These are phyloP conservation scores for Loris lydekkerianus DNA, from an alignment of 2,797 vertebrate species.

Conservation along the genomic window DNA sequence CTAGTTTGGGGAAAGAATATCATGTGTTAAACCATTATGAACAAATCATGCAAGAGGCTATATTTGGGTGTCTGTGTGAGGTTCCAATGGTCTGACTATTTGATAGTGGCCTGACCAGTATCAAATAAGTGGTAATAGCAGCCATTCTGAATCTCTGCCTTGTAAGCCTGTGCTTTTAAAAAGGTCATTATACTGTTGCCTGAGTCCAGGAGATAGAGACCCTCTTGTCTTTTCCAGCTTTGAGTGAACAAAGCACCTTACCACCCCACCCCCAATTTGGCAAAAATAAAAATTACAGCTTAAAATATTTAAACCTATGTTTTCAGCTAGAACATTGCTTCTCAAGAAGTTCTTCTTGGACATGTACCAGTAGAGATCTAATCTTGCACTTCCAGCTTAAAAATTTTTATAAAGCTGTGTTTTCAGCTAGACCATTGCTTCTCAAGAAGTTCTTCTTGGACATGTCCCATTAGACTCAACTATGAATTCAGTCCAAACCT, in stretches of 20 bases:
- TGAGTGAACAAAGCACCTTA: constrained; percentile 22
- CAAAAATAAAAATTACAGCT: not conserved
- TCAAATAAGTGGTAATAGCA: not conserved
- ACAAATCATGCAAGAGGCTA: constrained; percentile 2
- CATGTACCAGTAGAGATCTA: not conserved
- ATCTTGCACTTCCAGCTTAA: not conserved
- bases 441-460: not conserved
- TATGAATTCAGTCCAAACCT: not conserved
- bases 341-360: not conserved
- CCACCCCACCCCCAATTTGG: not conserved
- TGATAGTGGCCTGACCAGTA: too few relatives aligned
- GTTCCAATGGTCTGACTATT: not conserved
- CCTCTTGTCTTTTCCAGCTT: not conserved
- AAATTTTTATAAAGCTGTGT: not conserved
- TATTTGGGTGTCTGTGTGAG: constrained; percentile 25
- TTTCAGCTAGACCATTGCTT: not conserved
- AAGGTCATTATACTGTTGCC: not conserved
- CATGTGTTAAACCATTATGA: not conserved
- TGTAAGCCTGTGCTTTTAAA: constrained; percentile 20
- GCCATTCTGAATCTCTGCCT: constrained; percentile 21
- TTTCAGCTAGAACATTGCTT: not conserved
- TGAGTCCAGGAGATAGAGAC: not conserved
- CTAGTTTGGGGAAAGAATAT: constrained; percentile 18
- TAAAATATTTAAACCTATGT: constrained; percentile 34
- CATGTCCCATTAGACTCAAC: not conserved